Conservation (phyloP, 2,797 vertebrate species). For the Knipowitschia caucasica region DNA sequence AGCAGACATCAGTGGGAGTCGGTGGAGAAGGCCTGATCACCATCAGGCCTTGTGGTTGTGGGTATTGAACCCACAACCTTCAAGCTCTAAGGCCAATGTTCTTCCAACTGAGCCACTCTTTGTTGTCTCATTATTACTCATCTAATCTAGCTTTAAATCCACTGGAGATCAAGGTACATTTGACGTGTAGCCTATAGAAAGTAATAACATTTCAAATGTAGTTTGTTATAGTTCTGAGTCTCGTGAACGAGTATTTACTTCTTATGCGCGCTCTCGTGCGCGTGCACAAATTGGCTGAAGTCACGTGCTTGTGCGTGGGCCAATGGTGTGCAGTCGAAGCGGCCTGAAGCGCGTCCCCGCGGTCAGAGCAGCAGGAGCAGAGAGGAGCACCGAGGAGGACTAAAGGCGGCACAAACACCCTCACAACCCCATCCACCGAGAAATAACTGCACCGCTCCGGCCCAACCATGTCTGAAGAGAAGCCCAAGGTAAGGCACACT, state of each 20-base stretch:
- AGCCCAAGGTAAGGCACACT: slow-evolving; percentile 84
- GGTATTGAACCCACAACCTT: too few relatives aligned
- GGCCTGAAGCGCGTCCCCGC: slow-evolving; percentile 80
- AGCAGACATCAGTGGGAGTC: too few relatives aligned
- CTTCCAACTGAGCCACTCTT: too few relatives aligned
- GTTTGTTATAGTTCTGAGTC: slow-evolving; percentile 4
- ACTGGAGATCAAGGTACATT: too few relatives aligned
- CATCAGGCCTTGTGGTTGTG: too few relatives aligned
- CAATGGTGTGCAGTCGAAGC: slow-evolving; percentile 68
- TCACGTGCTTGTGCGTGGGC: slow-evolving; percentile 71
- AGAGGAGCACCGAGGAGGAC: slow-evolving; percentile 17
- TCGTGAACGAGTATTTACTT: slow-evolving; percentile 55
- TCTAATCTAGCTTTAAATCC: too few relatives aligned
- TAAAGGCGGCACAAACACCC: slow-evolving; percentile 58
- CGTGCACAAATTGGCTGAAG: slow-evolving; percentile 55
- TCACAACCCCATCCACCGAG: slow-evolving; percentile 43
- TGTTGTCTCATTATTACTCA: too few relatives aligned
- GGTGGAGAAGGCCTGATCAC: too few relatives aligned
- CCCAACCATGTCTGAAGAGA: slow-evolving; percentile 86
- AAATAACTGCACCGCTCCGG: slow-evolving; percentile 30
- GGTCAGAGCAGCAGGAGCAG: slow-evolving; percentile 70
- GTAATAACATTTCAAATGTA: not conserved
- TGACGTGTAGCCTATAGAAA: not conserved
- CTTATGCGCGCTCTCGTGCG: slow-evolving; percentile 61
- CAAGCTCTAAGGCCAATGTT: too few relatives aligned